A percentile compares a stretch with the other conserved stretches of the same genome.
These are phyloP conservation scores for Ectropis crepuscularia DNA, from an alignment of 2,888 invertebrate genomes.

Conservation along the genomic window DNA sequence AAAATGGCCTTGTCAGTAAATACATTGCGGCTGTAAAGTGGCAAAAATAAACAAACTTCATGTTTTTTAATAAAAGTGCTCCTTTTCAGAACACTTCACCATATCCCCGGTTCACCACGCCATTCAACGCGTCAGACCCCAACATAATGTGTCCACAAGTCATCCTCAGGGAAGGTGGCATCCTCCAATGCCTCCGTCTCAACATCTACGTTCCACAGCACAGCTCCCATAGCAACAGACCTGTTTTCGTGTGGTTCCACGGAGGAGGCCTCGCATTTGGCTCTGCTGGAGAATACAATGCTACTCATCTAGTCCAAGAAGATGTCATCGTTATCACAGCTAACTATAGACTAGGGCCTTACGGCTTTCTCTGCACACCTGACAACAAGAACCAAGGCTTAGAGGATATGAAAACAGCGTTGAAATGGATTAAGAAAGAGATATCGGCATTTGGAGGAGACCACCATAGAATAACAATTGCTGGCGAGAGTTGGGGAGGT, in stretches of 20 bases:
- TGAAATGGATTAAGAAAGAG: conserved; percentile 64
- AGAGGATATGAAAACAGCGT: conserved; percentile 63
- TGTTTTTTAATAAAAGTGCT: too few species aligned
- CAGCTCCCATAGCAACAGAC: conserved; percentile 42
- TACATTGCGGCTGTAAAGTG: too few species aligned
- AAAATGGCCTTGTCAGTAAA: too few species aligned
- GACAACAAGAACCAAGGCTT: conserved; percentile 62
- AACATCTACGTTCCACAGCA: conserved; percentile 54
- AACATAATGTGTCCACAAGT: conserved; percentile 58
- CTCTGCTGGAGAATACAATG: conserved; percentile 56
- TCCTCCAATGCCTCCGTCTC: conserved; percentile 53
- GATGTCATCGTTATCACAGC: conserved; percentile 57
- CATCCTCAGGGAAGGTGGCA: conserved; percentile 39
- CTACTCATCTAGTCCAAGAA: conserved; percentile 58
- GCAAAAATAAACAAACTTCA: too few species aligned
- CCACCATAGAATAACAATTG: conserved; percentile 57
- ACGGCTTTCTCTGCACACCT: conserved; percentile 68
- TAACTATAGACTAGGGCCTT: conserved; percentile 69
- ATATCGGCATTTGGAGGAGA: conserved; percentile 66
- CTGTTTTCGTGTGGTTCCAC: conserved; percentile 69
- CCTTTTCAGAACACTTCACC: conserved; percentile 50
- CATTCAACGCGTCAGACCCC: conserved; percentile 58
- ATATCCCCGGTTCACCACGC: conserved; percentile 48
- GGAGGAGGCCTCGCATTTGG: conserved; percentile 66
- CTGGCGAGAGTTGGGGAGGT: conserved; percentile 68